Percentiles rank a stretch among this genome's conserved stretches.
Conservation (phyloP, 64 coral and sea anemone species). For the Dendrophyllia cribrosa region DNA sequence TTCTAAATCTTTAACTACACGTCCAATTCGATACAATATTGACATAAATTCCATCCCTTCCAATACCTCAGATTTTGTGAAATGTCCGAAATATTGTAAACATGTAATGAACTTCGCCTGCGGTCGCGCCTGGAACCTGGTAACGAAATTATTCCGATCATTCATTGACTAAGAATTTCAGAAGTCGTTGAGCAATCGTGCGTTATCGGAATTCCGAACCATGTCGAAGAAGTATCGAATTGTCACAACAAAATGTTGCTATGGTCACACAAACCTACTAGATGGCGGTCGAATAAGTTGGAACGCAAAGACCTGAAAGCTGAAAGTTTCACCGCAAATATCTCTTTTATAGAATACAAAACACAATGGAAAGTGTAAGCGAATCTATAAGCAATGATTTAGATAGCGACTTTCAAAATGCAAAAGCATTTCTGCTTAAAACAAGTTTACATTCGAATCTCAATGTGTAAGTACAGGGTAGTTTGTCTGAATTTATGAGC, state of each 20-base stretch:
- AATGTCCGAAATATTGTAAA: conserved; percentile 29
- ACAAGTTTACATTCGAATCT: conserved; percentile 87
- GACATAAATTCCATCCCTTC: neutral
- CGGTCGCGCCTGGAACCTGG: neutral
- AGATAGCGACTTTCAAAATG: conserved; percentile 92
- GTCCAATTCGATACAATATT: neutral
- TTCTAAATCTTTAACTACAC: neutral
- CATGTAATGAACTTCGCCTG: neutral
- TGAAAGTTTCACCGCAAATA: neutral
- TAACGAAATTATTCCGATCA: neutral
- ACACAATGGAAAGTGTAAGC: conserved; percentile 65
- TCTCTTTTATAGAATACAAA: neutral
- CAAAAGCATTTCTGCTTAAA: conserved; percentile 96
- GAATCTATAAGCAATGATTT: conserved; percentile 69
- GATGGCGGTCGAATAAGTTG: conserved; percentile 20
- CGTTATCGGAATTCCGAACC: neutral
- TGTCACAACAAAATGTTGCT: neutral
- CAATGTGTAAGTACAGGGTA: conserved; percentile 84
- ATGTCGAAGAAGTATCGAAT: conserved; percentile 16
- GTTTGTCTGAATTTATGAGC: neutral
- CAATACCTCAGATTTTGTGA: neutral
- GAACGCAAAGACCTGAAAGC: neutral
- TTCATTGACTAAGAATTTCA: neutral
- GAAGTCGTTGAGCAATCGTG: neutral
- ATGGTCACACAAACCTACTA: conserved; percentile 26